phyloP scores from a whole-genome alignment of 2,113 vertebrate species.

The Plecturocebus donacophilus region DNA sequence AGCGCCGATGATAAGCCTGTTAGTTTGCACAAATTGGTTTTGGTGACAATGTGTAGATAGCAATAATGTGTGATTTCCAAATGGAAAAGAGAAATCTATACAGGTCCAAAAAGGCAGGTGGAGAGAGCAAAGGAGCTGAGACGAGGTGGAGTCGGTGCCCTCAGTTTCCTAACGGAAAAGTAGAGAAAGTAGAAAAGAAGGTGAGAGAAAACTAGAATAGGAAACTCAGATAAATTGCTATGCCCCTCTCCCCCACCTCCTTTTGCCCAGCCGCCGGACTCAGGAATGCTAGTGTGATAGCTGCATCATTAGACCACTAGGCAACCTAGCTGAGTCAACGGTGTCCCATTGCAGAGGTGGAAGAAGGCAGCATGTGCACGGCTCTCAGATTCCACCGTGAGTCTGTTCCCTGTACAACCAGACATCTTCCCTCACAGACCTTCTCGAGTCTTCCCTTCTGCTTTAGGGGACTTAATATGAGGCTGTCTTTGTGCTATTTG shows the following conservation, averaged over 20 bases:
- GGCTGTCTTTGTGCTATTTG: not conserved
- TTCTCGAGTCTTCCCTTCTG: not conserved
- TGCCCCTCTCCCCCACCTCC: accelerated
- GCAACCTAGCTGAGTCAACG: slow-evolving; percentile 68
- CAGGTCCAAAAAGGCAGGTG: slow-evolving; percentile 5
- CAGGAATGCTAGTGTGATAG: not conserved
- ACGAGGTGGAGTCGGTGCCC: not conserved
- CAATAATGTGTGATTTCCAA: slow-evolving; percentile 50
- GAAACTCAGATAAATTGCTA: not conserved
- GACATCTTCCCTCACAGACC: not conserved
- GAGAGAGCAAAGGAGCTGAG: not conserved
- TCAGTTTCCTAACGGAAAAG: not conserved
- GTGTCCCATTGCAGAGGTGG: not conserved
- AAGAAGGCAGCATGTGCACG: accelerated
- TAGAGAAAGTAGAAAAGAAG: not conserved
- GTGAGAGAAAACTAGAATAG: not conserved
- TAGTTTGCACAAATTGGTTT: slow-evolving; percentile 70
- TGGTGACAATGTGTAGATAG: slow-evolving; percentile 65
- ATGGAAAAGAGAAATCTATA: slow-evolving; percentile 54
- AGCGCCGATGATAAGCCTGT: slow-evolving; percentile 64
- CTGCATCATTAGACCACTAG: slow-evolving; percentile 11
- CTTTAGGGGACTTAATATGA: not conserved
- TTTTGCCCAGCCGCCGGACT: accelerated
- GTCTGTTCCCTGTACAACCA: not conserved
- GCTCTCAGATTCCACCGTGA: not conserved